phyloP scores from a whole-genome alignment of 2,797 vertebrate species.

The Brachymystax lenok region DNA sequence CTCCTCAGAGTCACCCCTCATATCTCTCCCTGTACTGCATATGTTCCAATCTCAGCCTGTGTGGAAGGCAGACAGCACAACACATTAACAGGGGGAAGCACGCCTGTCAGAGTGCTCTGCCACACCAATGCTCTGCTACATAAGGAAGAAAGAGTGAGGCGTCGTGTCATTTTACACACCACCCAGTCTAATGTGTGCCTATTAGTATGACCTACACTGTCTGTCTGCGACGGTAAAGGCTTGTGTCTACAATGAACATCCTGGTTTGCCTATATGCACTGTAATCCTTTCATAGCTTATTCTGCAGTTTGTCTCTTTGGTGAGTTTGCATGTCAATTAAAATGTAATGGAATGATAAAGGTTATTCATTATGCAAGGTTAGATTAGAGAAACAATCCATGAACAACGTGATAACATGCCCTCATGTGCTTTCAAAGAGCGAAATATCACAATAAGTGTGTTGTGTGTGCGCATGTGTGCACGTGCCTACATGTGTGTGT shows the following conservation, averaged over 20 bases:
- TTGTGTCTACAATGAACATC: not conserved
- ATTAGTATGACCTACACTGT: not conserved
- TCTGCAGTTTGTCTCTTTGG: constrained; percentile 13
- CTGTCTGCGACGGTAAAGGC: not conserved
- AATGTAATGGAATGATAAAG: constrained; percentile 29
- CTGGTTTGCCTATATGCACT: constrained; percentile 4
- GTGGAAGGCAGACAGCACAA: not conserved
- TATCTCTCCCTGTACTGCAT: constrained; percentile 6
- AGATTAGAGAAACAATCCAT: constrained; percentile 33
- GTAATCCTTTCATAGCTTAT: constrained; percentile 10
- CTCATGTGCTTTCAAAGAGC: constrained; percentile 20
- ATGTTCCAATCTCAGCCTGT: constrained; percentile 1
- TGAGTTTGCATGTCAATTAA: constrained; percentile 27
- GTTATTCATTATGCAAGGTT: constrained; percentile 25
- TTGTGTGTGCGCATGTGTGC: not conserved
- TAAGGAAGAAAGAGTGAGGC: not conserved
- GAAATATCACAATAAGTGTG: constrained; percentile 7
- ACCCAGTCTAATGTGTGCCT: not conserved
- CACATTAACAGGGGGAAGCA: not conserved
- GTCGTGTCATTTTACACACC: not conserved
- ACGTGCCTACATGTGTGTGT: not conserved
- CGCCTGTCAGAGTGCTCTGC: not conserved
- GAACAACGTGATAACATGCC: constrained; percentile 33
- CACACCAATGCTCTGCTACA: not conserved
- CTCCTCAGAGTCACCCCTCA: constrained; percentile 3